Conservation (phyloP, 1,140 invertebrate species). For the Drosophila littoralis region DNA sequence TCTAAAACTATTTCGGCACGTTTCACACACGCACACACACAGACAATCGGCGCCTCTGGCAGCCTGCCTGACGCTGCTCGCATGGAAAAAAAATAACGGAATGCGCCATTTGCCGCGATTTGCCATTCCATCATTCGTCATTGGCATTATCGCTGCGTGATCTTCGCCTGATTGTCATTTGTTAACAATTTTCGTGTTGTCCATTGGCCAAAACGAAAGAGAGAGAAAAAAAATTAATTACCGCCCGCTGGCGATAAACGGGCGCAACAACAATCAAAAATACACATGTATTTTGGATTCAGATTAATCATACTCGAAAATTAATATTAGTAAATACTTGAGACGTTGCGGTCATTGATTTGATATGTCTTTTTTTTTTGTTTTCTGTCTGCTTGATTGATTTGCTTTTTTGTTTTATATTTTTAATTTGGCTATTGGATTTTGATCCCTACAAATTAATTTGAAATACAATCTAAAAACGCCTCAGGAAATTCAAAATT, state of each 20-base stretch:
- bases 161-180: conserved; percentile 67
- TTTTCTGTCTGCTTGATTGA: neutral
- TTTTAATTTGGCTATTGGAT: neutral
- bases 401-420: neutral
- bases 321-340: conserved; percentile 28
- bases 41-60: conserved; percentile 1
- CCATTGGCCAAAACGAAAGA: conserved; percentile 16
- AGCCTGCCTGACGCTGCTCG: conserved; percentile 44
- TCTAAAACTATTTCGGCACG: conserved; percentile 46
- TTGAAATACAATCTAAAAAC: no score
- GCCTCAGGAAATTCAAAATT: no score
- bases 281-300: conserved; percentile 9
- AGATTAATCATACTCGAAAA: conserved; percentile 50
- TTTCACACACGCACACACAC: conserved; percentile 30
- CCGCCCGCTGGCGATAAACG: conserved; percentile 55
- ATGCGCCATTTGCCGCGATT: conserved; percentile 10
- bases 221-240: conserved; percentile 67
- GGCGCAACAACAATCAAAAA: conserved; percentile 9
- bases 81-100: neutral
- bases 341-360: conserved; percentile 16
- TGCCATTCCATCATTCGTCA: conserved; percentile 21
- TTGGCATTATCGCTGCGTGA: conserved; percentile 68
- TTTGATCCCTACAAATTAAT: no score
- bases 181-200: conserved; percentile 57
- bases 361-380: neutral